Percentiles rank a stretch among this genome's conserved stretches.
phyloP scores from a whole-genome alignment of 2,113 vertebrate genomes.

The Monarcha castaneiventris region DNA sequence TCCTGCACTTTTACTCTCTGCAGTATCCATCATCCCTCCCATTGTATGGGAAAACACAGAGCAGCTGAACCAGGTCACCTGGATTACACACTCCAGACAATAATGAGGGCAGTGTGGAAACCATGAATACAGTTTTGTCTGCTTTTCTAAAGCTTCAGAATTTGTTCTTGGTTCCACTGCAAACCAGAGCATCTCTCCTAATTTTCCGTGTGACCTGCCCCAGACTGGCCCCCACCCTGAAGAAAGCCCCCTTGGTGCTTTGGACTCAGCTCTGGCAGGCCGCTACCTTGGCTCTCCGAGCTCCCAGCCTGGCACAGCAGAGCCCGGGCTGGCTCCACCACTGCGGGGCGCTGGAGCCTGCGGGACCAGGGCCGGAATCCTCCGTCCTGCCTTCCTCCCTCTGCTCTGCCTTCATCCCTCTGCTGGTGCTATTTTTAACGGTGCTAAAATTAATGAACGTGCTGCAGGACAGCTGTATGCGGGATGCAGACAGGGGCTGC shows the following conservation, averaged over 20 bases:
- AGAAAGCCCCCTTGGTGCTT: background rate
- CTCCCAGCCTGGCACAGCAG: background rate
- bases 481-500: constrained; percentile 7
- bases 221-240: too few relatives aligned
- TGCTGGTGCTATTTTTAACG: background rate
- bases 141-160: background rate
- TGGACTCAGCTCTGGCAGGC: background rate
- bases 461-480: constrained; percentile 17
- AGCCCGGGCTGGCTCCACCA: background rate
- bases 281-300: fast-evolving
- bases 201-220: fast-evolving
- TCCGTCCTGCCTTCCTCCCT: background rate
- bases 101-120: background rate
- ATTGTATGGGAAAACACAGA: background rate
- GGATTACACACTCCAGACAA: background rate
- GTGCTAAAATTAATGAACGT: constrained; percentile 45
- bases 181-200: background rate
- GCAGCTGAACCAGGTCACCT: background rate
- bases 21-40: background rate
- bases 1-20: background rate
- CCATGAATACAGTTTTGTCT: background rate
- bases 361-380: background rate
- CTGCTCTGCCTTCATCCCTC: background rate
- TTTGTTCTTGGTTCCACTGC: background rate
- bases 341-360: background rate